These are phyloP conservation scores for Dipus sagitta DNA, from an alignment of 2,797 vertebrate genomes.

Conservation along the genomic window DNA sequence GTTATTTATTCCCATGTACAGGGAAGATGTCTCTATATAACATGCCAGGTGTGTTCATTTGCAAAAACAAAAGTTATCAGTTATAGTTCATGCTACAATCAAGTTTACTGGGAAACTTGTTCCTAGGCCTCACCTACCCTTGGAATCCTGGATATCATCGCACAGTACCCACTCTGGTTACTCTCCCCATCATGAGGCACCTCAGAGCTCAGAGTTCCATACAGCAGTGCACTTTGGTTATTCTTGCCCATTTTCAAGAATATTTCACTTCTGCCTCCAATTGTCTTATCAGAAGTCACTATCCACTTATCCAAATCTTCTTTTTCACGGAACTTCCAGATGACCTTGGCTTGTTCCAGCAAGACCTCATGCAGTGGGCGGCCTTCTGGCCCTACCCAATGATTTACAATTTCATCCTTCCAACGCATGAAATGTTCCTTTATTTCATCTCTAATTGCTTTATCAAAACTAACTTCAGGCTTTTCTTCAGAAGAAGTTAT, in stretches of 20 bases:
- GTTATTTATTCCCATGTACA: background rate
- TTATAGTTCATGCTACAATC: background rate
- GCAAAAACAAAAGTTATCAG: background rate
- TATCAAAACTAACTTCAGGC: conserved; percentile 89
- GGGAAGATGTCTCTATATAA: background rate
- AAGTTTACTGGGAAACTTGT: background rate
- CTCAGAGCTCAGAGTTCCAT: conserved; percentile 91
- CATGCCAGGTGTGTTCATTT: background rate
- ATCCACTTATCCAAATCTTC: conserved; percentile 93
- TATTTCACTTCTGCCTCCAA: conserved; percentile 94
- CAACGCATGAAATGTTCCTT: conserved; percentile 90
- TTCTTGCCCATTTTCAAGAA: conserved; percentile 92
- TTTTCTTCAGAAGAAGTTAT: conserved; percentile 86
- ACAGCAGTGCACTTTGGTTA: conserved; percentile 91
- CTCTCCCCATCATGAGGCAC: conserved; percentile 94
- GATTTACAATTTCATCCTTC: conserved; percentile 88
- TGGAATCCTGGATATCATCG: conserved; percentile 89
- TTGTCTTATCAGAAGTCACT: conserved; percentile 93
- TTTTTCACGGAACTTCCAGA: conserved; percentile 95
- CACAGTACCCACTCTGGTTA: conserved; percentile 95
- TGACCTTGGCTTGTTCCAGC: conserved; percentile 92
- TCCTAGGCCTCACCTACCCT: conserved; percentile 89
- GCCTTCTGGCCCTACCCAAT: conserved; percentile 90
- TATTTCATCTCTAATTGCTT: conserved; percentile 88
- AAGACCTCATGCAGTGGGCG: conserved; percentile 87